A percentile compares a stretch with the other conserved stretches of the same genome.
phyloP scores from a whole-genome alignment of 2,113 vertebrate genomes.

The Riparia riparia region DNA sequence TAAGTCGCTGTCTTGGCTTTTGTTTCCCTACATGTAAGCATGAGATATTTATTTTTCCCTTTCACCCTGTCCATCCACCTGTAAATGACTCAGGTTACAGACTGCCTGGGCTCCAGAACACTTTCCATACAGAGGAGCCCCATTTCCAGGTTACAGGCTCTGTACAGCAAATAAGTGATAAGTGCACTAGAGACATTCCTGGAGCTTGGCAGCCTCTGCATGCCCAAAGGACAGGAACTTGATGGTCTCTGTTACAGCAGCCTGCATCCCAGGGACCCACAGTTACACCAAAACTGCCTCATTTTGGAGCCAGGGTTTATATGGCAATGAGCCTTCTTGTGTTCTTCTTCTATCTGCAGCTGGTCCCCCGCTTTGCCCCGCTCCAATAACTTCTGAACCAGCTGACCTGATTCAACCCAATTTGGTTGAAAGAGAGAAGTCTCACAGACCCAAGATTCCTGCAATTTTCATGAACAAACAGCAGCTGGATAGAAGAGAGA shows the following conservation, averaged over 20 bases:
- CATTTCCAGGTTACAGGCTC: not conserved
- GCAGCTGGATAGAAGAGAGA: slow-evolving; percentile 1
- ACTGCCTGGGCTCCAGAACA: not conserved
- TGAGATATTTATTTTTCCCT: not conserved
- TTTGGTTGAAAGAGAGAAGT: not conserved
- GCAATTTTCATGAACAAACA: not conserved
- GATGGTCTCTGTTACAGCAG: rapidly evolving
- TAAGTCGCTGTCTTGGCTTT: not conserved
- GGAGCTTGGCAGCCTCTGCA: not conserved
- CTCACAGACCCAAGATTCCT: not conserved
- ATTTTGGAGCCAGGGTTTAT: not conserved
- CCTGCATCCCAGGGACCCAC: not conserved
- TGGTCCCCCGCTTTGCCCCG: rapidly evolving
- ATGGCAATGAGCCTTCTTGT: not conserved
- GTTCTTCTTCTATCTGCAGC: not conserved
- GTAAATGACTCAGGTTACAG: not conserved
- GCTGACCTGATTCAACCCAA: not conserved
- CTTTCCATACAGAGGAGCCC: rapidly evolving
- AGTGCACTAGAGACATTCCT: not conserved
- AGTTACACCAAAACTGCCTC: not conserved
- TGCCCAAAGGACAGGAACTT: not conserved
- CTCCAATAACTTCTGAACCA: not conserved
- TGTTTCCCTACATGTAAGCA: not conserved
- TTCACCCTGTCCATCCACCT: not conserved
- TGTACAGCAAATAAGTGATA: not conserved